Base-by-base conservation (phyloP, 2,888 invertebrate genomes). In the Philonicus albiceps region DNA sequence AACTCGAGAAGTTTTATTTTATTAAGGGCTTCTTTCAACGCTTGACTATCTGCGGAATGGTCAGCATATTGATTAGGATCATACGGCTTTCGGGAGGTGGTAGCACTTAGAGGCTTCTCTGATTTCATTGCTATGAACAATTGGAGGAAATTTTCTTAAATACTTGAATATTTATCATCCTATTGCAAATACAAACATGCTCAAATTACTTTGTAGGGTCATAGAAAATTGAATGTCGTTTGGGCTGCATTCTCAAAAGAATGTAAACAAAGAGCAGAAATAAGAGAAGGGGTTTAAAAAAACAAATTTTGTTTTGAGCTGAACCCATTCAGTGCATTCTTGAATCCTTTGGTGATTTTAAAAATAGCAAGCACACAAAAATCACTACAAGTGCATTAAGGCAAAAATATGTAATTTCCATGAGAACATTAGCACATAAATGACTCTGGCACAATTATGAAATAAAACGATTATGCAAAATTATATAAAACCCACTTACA, bases 1-100 rank as follows among this genome's bases (percentile, higher is more conserved):
- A 95, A 95, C 90, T 96, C 96, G 34, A 96, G 94, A 86, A 95
- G 93, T 90, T 94, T 95, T 75, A 96, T 93, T 89, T 96, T 96
- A 89, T 96, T 95, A 27, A 94, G 91, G 11, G 92, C 92, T 89
- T 92, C 92, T 88, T 90, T 91, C 16, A 92, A 88, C 16, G 91
- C 90, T 87, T 91, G 91, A 31, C 87, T 89, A 88, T 93, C 93
- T 16, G 87, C 88, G 27, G 84, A 78, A 19, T 85, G 85, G 37
- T 87, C 86, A 4, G 90, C 90, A 37, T 91, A 90, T 87, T 89
- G 91, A 72, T 90, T 89, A 3, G 92, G 91, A 90, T 93, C 92
- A 73, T 92, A 92, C 1, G 90, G 87, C 88, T 90, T 92, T 4
- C 91, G 90, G 22, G 88, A 86, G 43, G 78, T 84, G 31, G 91